Conservation (phyloP, 2,113 vertebrate species). For the Cyprinodon variegatus region DNA sequence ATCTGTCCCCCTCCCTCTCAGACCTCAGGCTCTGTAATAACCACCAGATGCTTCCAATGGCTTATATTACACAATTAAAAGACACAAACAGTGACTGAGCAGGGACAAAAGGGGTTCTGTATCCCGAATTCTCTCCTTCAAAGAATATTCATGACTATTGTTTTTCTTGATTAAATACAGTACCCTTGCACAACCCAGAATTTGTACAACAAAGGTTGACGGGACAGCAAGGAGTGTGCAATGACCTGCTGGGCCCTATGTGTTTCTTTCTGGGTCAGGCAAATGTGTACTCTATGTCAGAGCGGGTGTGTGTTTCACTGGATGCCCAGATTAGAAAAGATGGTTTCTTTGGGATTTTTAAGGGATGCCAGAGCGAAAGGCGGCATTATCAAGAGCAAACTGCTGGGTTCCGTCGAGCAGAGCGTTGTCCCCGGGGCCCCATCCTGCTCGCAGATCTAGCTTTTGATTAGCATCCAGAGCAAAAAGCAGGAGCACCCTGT, state of each 20-base stretch:
- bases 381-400: constrained; percentile 77
- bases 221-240: constrained; percentile 53
- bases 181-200: constrained; percentile 46
- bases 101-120: constrained; percentile 6
- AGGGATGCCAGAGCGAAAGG: constrained; percentile 25
- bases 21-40: constrained; percentile 54
- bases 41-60: constrained; percentile 69
- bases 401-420: constrained; percentile 78
- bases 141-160: constrained; percentile 41
- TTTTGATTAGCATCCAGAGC: constrained; percentile 75
- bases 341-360: constrained; percentile 42
- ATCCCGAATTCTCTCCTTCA: constrained; percentile 7
- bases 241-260: constrained; percentile 54
- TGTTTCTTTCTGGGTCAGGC: constrained; percentile 57
- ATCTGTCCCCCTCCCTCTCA: constrained; percentile 28
- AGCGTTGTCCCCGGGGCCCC: constrained; percentile 67
- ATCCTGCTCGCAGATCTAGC: constrained; percentile 71
- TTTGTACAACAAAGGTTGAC: constrained; percentile 33
- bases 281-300: constrained; percentile 37
- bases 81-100: constrained; percentile 39
- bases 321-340: constrained; percentile 49
- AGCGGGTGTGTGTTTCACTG: constrained; percentile 35
- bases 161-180: constrained; percentile 41
- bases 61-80: constrained; percentile 56
- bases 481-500: constrained; percentile 62